Evolutionary conservation across 2,888 invertebrate genomes (phyloP).

Genomic region (Margaritifera margaritifera): DNA sequence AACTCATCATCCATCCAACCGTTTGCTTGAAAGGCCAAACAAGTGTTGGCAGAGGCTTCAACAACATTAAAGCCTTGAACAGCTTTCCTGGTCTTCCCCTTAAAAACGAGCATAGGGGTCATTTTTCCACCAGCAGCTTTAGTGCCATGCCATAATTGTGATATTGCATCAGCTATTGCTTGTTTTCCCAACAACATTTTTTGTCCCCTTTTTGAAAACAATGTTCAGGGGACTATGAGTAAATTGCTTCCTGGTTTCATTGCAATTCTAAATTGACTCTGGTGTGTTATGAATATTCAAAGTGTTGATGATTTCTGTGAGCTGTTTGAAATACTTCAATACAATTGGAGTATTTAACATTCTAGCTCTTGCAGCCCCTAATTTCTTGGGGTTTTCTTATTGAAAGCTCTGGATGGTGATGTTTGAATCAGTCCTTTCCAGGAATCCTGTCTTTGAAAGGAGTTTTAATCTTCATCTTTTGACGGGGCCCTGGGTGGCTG

Average conservation of each 20-base stretch:
- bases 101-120: constrained; percentile 37
- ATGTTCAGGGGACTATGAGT: constrained; percentile 13
- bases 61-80: constrained; percentile 34
- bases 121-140: constrained; percentile 15
- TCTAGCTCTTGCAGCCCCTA: no score
- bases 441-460: no score
- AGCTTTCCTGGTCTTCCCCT: constrained; percentile 36
- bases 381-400: no score
- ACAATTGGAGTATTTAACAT: no score
- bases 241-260: constrained; percentile 13
- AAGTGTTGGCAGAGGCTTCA: constrained; percentile 24
- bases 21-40: constrained; percentile 37
- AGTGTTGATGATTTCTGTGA: no score
- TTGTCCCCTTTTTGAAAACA: constrained; percentile 6
- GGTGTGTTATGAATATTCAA: no score
- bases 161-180: constrained; percentile 11
- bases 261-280: constrained; percentile 14
- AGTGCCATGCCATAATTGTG: constrained; percentile 21
- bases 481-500: no score
- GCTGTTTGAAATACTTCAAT: no score
- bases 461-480: no score
- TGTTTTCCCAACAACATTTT: constrained; percentile 14
- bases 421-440: no score
- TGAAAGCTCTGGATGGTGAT: no score
- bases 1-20: constrained; percentile 47